Evolutionary conservation across 2,797 vertebrate species (phyloP).

Genomic region (Pantherophis vulpinus): DNA sequence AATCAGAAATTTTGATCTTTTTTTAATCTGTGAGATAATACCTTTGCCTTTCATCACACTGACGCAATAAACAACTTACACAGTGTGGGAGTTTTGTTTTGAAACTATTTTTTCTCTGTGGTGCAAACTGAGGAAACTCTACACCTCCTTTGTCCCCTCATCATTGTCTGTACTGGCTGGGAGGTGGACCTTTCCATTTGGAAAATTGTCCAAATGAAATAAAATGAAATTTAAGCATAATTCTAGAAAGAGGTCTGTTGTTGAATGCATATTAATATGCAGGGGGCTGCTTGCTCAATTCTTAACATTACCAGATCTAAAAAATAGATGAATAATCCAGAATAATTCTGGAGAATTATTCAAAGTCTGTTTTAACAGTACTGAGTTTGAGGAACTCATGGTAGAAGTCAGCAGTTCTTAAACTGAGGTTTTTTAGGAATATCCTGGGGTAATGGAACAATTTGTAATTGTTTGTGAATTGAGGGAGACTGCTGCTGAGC

Average conservation of each 20-base stretch:
- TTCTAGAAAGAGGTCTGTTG: not conserved
- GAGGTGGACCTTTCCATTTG: not conserved
- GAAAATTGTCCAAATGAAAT: not conserved
- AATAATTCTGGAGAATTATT: not conserved
- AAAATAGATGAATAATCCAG: not conserved
- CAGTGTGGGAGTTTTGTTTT: not conserved
- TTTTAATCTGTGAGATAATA: not conserved
- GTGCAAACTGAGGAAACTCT: not conserved
- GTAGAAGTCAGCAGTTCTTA: not conserved
- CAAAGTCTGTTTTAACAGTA: not conserved
- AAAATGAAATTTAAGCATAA: not conserved
- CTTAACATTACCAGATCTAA: not conserved
- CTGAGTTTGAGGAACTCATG: not conserved
- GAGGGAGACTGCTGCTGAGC: not conserved
- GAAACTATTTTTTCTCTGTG: not conserved
- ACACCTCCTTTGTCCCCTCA: not conserved
- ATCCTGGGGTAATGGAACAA: not conserved
- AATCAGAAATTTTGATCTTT: not conserved
- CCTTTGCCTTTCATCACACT: not conserved
- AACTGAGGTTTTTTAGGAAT: not conserved
- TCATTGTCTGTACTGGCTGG: not conserved
- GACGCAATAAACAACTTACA: not conserved
- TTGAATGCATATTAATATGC: not conserved
- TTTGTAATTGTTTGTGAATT: not conserved
- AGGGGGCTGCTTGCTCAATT: not conserved